Evolutionary conservation across 2,797 vertebrate genomes (phyloP).

Genomic region (Chrosomus eos): DNA sequence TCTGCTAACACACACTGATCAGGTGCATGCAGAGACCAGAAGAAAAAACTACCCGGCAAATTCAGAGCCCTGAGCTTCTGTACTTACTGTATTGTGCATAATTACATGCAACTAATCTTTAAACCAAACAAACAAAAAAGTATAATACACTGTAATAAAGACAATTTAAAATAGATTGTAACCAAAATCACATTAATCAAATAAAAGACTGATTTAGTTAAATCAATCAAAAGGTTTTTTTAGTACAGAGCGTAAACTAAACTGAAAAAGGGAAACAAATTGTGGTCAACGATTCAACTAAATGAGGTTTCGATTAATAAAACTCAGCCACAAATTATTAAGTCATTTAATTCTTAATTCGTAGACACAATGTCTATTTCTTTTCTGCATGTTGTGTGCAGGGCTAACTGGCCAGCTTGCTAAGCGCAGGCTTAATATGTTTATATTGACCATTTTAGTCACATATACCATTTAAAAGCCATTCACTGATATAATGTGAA

Average conservation of each 20-base stretch:
- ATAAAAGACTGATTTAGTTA: neutral
- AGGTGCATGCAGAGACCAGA: conserved; percentile 43
- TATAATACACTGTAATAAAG: neutral
- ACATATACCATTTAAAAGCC: neutral
- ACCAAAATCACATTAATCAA: neutral
- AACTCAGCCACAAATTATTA: neutral
- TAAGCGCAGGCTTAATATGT: neutral
- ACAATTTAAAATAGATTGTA: neutral
- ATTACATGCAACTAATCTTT: neutral
- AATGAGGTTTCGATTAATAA: neutral
- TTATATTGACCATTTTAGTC: neutral
- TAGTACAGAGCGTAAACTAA: neutral
- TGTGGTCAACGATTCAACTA: neutral
- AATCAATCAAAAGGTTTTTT: neutral
- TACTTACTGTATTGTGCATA: neutral
- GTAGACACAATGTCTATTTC: too few relatives aligned
- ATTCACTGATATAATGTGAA: neutral
- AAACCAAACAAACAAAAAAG: neutral
- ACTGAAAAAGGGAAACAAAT: neutral
- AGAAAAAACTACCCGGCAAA: conserved; percentile 48
- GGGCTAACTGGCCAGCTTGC: neutral
- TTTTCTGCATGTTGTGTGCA: neutral
- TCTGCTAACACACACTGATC: conserved; percentile 57
- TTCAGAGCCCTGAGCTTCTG: conserved; percentile 11
- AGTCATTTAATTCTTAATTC: neutral